Evolutionary conservation across 2,113 vertebrate genomes (phyloP).

Genomic region (Poicephalus gulielmi): DNA sequence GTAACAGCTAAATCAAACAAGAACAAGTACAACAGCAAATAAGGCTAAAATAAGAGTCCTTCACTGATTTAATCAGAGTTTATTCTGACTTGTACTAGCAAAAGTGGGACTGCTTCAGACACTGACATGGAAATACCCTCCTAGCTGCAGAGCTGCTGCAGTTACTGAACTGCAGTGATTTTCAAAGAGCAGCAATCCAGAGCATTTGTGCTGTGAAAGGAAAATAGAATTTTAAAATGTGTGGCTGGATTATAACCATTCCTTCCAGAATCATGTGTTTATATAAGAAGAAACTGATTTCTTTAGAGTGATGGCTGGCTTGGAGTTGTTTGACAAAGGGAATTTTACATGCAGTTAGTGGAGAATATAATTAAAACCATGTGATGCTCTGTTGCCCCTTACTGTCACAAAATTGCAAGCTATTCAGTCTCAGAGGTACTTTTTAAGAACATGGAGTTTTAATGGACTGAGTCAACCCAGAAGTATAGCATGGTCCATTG

Average conservation of each 20-base stretch:
- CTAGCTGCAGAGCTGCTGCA: background rate
- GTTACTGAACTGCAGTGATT: background rate
- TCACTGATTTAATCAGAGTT: background rate
- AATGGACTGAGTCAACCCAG: background rate
- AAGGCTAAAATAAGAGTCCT: background rate
- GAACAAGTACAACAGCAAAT: background rate
- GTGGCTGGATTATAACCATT: constrained; percentile 11
- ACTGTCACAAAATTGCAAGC: constrained; percentile 46
- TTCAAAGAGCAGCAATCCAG: background rate
- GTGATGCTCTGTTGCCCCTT: constrained; percentile 6
- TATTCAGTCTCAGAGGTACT: background rate
- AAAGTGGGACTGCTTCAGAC: background rate
- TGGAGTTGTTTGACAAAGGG: background rate
- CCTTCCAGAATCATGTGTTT: constrained; percentile 49
- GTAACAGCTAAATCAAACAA: background rate
- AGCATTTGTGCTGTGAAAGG: background rate
- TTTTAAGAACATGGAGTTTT: constrained; percentile 36
- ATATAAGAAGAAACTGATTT: constrained; percentile 40
- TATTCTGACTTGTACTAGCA: background rate
- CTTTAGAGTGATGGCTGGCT: constrained; percentile 34
- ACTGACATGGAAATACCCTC: background rate
- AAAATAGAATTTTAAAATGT: constrained; percentile 8
- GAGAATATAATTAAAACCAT: constrained; percentile 64
- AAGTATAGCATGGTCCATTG: background rate
- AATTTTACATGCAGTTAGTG: constrained; percentile 18